phyloP scores from a whole-genome alignment of 1,140 invertebrate genomes.

The Drosophila micromelanica region DNA sequence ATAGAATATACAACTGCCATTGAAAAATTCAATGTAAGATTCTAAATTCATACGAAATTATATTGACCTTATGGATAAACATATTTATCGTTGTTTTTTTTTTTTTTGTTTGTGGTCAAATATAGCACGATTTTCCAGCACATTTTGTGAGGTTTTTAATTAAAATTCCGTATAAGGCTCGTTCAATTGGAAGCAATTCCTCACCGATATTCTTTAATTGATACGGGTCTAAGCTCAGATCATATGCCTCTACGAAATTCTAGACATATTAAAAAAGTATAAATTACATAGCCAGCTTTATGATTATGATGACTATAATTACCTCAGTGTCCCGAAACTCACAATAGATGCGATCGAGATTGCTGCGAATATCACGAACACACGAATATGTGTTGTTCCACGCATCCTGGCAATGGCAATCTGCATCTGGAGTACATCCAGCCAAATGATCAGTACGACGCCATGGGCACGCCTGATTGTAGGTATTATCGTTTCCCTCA shows the following conservation, averaged over 20 bases:
- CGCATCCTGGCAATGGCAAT: conserved; percentile 93
- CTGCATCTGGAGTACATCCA: conserved; percentile 87
- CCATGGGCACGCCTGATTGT: conserved; percentile 86
- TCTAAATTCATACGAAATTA: no score
- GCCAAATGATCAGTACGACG: conserved; percentile 86
- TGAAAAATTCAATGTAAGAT: no score
- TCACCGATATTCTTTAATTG: conserved; percentile 88
- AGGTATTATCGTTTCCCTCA: conserved; percentile 86
- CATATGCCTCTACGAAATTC: conserved; percentile 90
- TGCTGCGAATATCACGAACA: conserved; percentile 87
- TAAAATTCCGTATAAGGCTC: conserved; percentile 61
- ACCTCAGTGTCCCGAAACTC: conserved; percentile 90
- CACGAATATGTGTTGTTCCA: conserved; percentile 94
- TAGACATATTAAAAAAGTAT: conserved; percentile 80
- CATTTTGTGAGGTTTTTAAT: conserved; percentile 73
- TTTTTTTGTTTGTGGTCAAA: not conserved
- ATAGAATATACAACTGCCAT: no score
- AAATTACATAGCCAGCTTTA: not conserved
- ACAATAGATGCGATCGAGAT: conserved; percentile 89
- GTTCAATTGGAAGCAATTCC: conserved; percentile 84
- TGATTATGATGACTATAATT: conserved; percentile 43
- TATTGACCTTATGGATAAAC: no score
- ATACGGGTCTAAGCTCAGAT: conserved; percentile 88
- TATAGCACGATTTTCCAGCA: conserved; percentile 53
- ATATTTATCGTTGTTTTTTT: no score